phyloP scores from a whole-genome alignment of 2,113 vertebrate genomes.

The Parotia lawesii region DNA sequence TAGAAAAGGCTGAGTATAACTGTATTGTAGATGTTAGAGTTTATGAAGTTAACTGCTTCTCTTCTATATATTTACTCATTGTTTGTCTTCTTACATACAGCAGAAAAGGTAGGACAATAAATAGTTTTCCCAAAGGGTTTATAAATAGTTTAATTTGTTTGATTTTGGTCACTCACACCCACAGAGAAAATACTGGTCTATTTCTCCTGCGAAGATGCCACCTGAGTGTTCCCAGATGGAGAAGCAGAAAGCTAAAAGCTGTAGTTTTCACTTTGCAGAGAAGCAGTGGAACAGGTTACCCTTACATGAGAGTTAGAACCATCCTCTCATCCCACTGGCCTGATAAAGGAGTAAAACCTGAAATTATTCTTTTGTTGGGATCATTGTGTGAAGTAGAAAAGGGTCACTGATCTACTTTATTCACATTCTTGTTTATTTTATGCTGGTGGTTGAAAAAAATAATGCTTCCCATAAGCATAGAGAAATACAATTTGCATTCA shows the following conservation, averaged over 20 bases:
- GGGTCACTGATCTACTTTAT: neutral
- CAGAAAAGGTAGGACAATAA: neutral
- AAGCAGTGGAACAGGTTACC: neutral
- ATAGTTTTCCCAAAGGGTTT: neutral
- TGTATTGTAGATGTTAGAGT: neutral
- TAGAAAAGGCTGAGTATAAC: neutral
- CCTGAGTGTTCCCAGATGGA: neutral
- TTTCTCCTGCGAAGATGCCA: neutral
- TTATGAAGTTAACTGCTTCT: neutral
- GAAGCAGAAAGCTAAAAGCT: neutral
- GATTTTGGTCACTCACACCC: neutral
- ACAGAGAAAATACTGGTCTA: neutral
- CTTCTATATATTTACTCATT: neutral
- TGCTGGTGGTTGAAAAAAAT: neutral
- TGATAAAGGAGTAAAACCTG: neutral
- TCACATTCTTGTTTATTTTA: neutral
- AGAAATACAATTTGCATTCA: neutral
- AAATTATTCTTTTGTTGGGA: neutral
- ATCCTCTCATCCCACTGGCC: neutral
- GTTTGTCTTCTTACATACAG: neutral
- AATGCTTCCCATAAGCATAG: neutral
- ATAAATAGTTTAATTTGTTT: neutral
- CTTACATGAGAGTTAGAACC: neutral
- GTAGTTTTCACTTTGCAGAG: neutral
- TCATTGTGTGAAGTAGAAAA: neutral